These are phyloP conservation scores for Petrocephalus schoutedeni DNA, from an alignment of 2,797 vertebrate species.

Conservation along the genomic window DNA sequence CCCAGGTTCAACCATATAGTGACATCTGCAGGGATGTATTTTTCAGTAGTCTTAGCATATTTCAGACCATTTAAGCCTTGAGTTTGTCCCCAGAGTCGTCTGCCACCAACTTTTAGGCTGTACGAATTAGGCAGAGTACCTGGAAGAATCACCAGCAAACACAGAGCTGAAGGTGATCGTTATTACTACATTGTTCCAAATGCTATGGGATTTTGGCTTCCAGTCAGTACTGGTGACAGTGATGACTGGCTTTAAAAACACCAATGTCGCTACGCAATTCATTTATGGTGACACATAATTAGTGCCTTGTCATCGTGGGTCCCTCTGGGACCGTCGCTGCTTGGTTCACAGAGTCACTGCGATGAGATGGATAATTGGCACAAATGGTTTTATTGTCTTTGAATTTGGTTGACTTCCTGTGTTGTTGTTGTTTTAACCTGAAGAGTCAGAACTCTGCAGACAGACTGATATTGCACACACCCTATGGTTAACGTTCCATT, in stretches of 20 bases:
- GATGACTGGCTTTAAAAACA: neutral
- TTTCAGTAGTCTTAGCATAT: neutral
- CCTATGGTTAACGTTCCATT: conserved; percentile 1
- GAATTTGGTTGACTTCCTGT: conserved; percentile 24
- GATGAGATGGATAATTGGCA: conserved; percentile 9
- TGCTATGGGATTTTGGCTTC: neutral
- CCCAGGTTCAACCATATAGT: neutral
- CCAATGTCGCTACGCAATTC: neutral
- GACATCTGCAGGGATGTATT: neutral
- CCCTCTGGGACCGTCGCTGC: neutral
- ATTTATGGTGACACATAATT: neutral
- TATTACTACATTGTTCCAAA: neutral
- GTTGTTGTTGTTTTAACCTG: conserved; percentile 31
- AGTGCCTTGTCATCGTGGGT: neutral
- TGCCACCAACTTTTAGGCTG: conserved; percentile 25
- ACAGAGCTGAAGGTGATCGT: neutral
- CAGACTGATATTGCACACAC: conserved; percentile 19
- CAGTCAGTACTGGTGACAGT: neutral
- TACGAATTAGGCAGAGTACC: conserved; percentile 18
- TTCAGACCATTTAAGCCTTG: too few species aligned
- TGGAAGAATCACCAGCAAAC: neutral
- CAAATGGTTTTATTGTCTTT: conserved; percentile 26
- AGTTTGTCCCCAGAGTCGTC: conserved; percentile 25
- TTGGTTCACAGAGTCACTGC: neutral
- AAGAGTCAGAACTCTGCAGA: conserved; percentile 14